A percentile compares a stretch with the other conserved stretches of the same genome.
phyloP scores from a whole-genome alignment of 2,888 invertebrate species.

The Folsomia candida region DNA sequence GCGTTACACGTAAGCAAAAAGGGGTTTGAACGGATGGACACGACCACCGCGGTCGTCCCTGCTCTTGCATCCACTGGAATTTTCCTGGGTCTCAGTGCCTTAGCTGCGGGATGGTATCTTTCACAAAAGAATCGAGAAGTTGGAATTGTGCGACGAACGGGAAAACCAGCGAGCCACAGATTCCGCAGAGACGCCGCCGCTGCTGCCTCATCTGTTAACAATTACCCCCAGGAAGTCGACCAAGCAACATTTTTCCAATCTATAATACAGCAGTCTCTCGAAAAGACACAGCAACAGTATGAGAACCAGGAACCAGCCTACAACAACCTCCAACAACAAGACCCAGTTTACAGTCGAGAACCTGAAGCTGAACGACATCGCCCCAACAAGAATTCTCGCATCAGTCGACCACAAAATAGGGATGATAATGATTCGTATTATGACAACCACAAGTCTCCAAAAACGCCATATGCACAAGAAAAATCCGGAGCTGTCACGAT shows the following conservation, averaged over 20 bases:
- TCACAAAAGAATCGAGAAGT: conserved; percentile 49
- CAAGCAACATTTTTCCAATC: conserved; percentile 50
- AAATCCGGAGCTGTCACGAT: conserved; percentile 35
- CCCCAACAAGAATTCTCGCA: conserved; percentile 10
- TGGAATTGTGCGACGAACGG: conserved; percentile 45
- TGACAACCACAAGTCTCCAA: conserved; percentile 31
- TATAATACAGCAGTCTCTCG: conserved; percentile 50
- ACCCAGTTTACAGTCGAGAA: conserved; percentile 17
- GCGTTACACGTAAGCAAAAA: conserved; percentile 43
- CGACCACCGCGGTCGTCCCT: conserved; percentile 45
- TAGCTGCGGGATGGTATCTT: conserved; percentile 50
- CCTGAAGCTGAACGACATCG: conserved; percentile 9
- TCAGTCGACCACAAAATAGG: conserved; percentile 3
- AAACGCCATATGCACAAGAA: conserved; percentile 31
- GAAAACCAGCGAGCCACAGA: conserved; percentile 30
- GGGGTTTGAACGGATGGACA: conserved; percentile 45
- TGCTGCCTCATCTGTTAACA: conserved; percentile 24
- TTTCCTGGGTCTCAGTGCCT: conserved; percentile 47
- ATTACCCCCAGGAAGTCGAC: conserved; percentile 35
- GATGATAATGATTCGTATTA: conserved; percentile 27
- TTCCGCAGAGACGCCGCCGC: conserved; percentile 28
- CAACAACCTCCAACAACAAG: conserved; percentile 4
- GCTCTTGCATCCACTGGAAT: conserved; percentile 48
- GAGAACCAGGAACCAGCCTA: conserved; percentile 25
- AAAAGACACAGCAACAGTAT: conserved; percentile 49